These are phyloP conservation scores for Oenanthe melanoleuca DNA, from an alignment of 2,113 vertebrate genomes.

Conservation along the genomic window DNA sequence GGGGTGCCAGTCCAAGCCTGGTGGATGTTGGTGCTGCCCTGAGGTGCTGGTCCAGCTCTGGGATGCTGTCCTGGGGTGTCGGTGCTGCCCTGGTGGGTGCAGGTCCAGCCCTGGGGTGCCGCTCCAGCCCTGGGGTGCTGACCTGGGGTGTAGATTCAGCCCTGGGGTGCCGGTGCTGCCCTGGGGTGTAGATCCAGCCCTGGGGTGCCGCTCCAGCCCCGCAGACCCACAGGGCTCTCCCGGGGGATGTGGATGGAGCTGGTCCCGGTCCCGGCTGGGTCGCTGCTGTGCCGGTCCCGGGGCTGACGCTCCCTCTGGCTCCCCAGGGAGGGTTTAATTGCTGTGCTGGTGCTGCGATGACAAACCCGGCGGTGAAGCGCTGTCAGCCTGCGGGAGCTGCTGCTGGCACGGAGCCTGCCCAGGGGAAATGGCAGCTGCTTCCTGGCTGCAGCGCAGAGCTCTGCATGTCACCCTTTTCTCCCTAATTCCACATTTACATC, in stretches of 20 bases:
- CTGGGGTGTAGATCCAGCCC: too few relatives aligned
- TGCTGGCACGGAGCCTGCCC: fast-evolving
- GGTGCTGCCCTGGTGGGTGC: too few relatives aligned
- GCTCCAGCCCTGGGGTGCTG: not conserved
- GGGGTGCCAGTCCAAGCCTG: too few relatives aligned
- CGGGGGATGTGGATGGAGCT: fast-evolving
- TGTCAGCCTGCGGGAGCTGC: not conserved
- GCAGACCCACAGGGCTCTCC: fast-evolving
- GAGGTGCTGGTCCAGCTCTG: too few relatives aligned
- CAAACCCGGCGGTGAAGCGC: not conserved
- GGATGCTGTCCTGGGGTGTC: too few relatives aligned
- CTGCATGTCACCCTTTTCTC: not conserved
- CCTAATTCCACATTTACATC: not conserved
- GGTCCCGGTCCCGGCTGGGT: not conserved
- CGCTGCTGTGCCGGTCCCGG: fast-evolving
- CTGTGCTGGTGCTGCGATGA: not conserved
- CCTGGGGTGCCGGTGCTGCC: too few relatives aligned
- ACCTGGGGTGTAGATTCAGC: too few relatives aligned
- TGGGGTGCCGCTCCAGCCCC: not conserved
- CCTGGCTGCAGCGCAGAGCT: not conserved
- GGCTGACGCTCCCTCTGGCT: not conserved
- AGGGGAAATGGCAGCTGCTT: not conserved
- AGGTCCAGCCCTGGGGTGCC: not conserved
- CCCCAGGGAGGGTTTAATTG: not conserved
- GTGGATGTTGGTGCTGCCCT: too few relatives aligned